Evolutionary conservation across 2,888 invertebrate genomes (phyloP).

Genomic region (Belgica antarctica): DNA sequence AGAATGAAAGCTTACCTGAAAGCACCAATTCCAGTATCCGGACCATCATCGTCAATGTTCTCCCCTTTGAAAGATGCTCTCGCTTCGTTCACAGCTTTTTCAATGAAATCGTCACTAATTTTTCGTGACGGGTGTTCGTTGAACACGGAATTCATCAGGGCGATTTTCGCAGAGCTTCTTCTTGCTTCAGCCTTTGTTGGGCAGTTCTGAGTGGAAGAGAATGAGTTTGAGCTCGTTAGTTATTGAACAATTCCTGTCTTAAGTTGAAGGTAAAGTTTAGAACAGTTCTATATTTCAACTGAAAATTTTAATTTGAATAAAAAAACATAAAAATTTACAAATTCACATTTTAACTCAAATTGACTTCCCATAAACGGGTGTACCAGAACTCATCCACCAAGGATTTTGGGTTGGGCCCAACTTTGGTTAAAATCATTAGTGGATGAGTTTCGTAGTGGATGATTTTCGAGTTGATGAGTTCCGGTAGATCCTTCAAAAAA

Average conservation of each 20-base stretch:
- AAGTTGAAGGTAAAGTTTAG: no score
- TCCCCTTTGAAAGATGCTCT: conserved; percentile 75
- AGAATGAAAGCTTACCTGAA: conserved; percentile 57
- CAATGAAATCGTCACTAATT: conserved; percentile 91
- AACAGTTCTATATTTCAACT: no score
- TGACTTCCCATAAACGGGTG: no score
- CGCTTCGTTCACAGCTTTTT: conserved; percentile 91
- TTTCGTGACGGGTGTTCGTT: conserved; percentile 91
- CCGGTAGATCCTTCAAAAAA: conserved; percentile 17
- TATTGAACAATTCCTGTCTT: background rate
- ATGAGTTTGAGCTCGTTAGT: background rate
- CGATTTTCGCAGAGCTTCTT: conserved; percentile 91
- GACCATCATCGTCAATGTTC: conserved; percentile 64
- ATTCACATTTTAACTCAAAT: no score
- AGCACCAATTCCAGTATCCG: conserved; percentile 70
- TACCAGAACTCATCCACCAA: no score
- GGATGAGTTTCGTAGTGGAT: no score
- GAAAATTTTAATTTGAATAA: no score
- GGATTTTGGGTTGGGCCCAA: no score
- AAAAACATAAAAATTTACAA: no score
- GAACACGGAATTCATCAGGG: conserved; percentile 94
- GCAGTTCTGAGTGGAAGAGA: conserved; percentile 69
- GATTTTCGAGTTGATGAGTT: no score
- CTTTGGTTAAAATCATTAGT: no score
- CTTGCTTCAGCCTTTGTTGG: conserved; percentile 93